Base-by-base conservation (phyloP, 2,113 vertebrate species). In the Triplophysa dalaica region DNA sequence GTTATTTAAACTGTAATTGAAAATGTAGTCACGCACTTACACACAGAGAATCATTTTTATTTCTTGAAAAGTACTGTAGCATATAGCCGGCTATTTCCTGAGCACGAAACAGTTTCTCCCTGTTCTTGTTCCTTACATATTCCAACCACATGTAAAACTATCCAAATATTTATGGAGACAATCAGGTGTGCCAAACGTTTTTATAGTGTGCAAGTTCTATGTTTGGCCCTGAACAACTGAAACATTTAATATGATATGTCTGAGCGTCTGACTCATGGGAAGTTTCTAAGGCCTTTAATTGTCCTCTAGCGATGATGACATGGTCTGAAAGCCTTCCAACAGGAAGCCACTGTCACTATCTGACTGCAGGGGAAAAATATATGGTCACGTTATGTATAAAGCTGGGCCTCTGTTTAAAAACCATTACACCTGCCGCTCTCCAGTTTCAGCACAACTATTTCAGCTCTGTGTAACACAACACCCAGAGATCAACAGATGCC, bases 371-470 rank as follows among this genome's bases (percentile, higher is more conserved):
- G 17, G 13, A 58, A 60, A 38, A 38, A 38, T 62, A 54, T 38
- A 45, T 21, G 58, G 29, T 8, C 5, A 45, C 68, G 13, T 45
- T 75, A 61, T 69, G 22, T 60, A 69, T 75, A 29, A 63, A 64
- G 61, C 33, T 2, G 29, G 62, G 74, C 68, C 80, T 78, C 70
- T 69, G 69, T 74, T 79, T 33, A 66, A 77, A 81, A 82, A 83
- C 58, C 66, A 81, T 61, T 41, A 77, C 85, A 87, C 80, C 68
- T 79, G 77, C 63, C n/a, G 64, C 72, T 62, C 83, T 85, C 85
- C 65, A 74, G 84, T 88, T 87, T 84, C 85, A 80, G 77, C 38
- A 29, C 13, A 82, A 84, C 60, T 80, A 81, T 77, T 82, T 77
- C 80, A 50, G 56, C 48, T 54, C 48, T 52, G 63, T 80, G 77